A percentile compares a stretch with the other conserved stretches of the same genome.
Evolutionary conservation across 2,797 vertebrate genomes (phyloP).

Genomic region (Crocodylus rhombifer): DNA sequence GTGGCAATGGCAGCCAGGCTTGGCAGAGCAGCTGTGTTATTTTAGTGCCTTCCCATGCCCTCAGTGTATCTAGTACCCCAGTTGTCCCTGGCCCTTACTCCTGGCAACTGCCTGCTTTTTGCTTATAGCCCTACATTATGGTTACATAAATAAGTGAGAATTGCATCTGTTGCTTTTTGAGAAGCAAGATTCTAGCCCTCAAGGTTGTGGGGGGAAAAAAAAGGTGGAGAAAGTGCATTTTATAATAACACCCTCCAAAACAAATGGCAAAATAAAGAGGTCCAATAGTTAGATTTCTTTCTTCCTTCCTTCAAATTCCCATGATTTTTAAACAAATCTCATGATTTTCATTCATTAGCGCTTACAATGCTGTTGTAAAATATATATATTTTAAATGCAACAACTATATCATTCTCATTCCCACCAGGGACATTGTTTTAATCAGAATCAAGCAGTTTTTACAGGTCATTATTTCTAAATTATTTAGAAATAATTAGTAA

Average conservation of each 20-base stretch:
- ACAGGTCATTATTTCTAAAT: background rate
- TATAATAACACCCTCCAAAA: background rate
- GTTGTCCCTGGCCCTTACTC: background rate
- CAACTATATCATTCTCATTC: background rate
- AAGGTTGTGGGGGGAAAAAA: background rate
- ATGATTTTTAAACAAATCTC: background rate
- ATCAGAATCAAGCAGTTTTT: slow-evolving; percentile 44
- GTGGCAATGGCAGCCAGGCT: too few relatives aligned
- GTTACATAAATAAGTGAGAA: background rate
- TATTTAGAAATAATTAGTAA: too few relatives aligned
- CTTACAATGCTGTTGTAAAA: background rate
- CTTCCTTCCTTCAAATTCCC: background rate
- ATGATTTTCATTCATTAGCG: background rate
- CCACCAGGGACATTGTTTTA: slow-evolving; percentile 14
- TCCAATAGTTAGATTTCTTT: too few relatives aligned
- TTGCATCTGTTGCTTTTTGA: background rate
- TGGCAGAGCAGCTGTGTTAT: too few relatives aligned
- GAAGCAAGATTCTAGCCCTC: background rate
- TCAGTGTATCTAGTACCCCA: too few relatives aligned
- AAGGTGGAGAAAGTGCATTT: background rate
- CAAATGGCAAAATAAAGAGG: background rate
- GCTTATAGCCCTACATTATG: background rate
- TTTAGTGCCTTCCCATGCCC: too few relatives aligned
- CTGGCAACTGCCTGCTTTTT: background rate
- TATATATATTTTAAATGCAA: too few relatives aligned